Conservation (phyloP, 2,797 vertebrate genomes). For the Trachops cirrhosus region DNA sequence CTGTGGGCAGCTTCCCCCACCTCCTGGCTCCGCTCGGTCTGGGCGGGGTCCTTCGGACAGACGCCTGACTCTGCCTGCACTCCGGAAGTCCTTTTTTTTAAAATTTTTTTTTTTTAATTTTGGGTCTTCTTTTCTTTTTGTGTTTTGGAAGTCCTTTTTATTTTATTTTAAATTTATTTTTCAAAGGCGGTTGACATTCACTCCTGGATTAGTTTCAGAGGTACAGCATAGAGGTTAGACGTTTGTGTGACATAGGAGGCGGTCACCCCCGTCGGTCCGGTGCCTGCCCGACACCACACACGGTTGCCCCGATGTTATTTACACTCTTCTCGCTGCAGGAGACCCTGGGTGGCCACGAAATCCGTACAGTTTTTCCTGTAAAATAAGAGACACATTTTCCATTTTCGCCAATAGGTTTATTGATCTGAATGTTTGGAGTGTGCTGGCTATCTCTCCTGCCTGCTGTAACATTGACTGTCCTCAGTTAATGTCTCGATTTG, state of each 20-base stretch:
- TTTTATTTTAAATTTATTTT: neutral
- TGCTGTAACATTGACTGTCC: neutral
- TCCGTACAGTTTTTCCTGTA: neutral
- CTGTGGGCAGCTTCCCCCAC: neutral
- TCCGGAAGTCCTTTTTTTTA: neutral
- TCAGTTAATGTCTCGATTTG: neutral
- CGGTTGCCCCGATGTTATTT: neutral
- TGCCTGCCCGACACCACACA: neutral
- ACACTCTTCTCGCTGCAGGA: neutral
- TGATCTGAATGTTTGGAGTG: neutral
- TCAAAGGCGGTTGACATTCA: neutral
- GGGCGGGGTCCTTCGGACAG: neutral
- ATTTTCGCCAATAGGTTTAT: neutral
- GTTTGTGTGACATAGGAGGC: too few relatives aligned
- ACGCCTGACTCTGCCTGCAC: neutral
- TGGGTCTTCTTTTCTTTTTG: too few relatives aligned
- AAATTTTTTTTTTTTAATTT: too few relatives aligned
- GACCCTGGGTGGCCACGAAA: neutral
- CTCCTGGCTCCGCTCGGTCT: neutral
- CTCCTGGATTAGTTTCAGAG: too few relatives aligned
- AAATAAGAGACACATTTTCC: neutral
- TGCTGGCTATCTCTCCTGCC: fast-evolving
- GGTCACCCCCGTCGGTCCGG: too few relatives aligned
- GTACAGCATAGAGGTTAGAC: neutral
- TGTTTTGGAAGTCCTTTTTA: neutral